Evolutionary conservation across 2,113 vertebrate species (phyloP).

Genomic region (Tenebrosternarchus preto): DNA sequence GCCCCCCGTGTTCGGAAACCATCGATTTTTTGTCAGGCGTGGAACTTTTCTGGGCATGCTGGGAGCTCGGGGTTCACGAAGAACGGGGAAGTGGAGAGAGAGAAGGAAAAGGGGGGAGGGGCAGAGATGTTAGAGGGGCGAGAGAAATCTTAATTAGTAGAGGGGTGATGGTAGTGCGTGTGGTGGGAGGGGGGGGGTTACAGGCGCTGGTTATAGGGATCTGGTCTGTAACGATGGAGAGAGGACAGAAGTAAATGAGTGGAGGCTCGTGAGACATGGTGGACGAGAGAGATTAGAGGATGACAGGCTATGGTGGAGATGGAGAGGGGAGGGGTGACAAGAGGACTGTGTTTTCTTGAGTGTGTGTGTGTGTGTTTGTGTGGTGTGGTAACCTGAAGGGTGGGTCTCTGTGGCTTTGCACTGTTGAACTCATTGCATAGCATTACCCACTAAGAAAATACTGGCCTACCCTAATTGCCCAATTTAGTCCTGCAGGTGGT

Average conservation of each 20-base stretch:
- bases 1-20: conserved; percentile 53
- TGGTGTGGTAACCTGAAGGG: conserved; percentile 48
- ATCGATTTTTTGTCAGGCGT: conserved; percentile 79
- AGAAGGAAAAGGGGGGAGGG: conserved; percentile 23
- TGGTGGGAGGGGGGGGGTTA: conserved; percentile 65
- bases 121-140: conserved; percentile 50
- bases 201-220: conserved; percentile 61
- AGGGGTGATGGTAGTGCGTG: conserved; percentile 39
- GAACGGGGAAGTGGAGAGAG: conserved; percentile 23
- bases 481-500: conserved; percentile 71
- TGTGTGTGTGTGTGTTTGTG: conserved; percentile 38
- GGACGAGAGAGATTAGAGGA: conserved; percentile 63
- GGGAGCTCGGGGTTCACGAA: conserved; percentile 45
- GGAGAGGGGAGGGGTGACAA: conserved; percentile 1
- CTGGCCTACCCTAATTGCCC: conserved; percentile 65
- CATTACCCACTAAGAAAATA: conserved; percentile 68
- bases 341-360: conserved; percentile 38
- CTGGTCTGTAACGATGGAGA: conserved; percentile 58
- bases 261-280: conserved; percentile 19
- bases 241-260: conserved; percentile 1
- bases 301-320: conserved; percentile 55
- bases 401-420: conserved; percentile 61
- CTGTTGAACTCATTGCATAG: conserved; percentile 70
- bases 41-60: conserved; percentile 70
- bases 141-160: conserved; percentile 81